Evolutionary conservation across 92 coral and sea anemone genomes (phyloP).

Genomic region (Porites cylindrica): DNA sequence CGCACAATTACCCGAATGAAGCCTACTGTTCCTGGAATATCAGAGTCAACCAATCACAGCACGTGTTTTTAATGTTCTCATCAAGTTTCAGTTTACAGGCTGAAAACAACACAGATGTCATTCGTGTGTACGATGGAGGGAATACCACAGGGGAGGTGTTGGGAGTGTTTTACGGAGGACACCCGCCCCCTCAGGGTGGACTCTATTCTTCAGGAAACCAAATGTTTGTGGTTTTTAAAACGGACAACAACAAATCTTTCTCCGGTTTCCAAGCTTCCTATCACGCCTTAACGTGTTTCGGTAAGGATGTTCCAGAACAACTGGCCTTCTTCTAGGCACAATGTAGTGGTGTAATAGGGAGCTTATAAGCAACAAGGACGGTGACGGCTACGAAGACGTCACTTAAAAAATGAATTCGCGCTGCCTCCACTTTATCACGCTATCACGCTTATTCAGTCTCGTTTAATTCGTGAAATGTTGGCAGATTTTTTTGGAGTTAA

Average conservation of each 20-base stretch:
- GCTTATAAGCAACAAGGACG: no score
- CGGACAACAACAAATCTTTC: conserved; percentile 19
- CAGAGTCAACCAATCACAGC: conserved; percentile 33
- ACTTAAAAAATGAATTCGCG: no score
- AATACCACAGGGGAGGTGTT: conserved; percentile 22
- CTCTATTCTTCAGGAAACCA: conserved; percentile 43
- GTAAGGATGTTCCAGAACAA: background rate
- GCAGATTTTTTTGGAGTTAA: no score
- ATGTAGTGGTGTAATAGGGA: no score
- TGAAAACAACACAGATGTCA: conserved; percentile 29
- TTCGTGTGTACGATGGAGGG: conserved; percentile 57
- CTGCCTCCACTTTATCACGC: no score
- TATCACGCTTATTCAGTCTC: no score
- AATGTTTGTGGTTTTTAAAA: conserved; percentile 56
- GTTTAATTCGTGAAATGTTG: no score
- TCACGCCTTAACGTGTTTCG: conserved; percentile 3
- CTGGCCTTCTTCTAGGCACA: background rate
- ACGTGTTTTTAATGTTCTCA: conserved; percentile 46
- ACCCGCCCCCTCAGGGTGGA: conserved; percentile 19
- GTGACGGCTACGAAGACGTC: no score
- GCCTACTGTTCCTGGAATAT: conserved; percentile 79
- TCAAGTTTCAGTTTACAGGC: conserved; percentile 39
- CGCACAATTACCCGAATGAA: conserved; percentile 65
- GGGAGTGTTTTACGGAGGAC: background rate
- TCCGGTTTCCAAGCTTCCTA: conserved; percentile 40